These are phyloP conservation scores for Chiloscyllium punctatum DNA, from an alignment of 2,797 vertebrate genomes.

Conservation along the genomic window DNA sequence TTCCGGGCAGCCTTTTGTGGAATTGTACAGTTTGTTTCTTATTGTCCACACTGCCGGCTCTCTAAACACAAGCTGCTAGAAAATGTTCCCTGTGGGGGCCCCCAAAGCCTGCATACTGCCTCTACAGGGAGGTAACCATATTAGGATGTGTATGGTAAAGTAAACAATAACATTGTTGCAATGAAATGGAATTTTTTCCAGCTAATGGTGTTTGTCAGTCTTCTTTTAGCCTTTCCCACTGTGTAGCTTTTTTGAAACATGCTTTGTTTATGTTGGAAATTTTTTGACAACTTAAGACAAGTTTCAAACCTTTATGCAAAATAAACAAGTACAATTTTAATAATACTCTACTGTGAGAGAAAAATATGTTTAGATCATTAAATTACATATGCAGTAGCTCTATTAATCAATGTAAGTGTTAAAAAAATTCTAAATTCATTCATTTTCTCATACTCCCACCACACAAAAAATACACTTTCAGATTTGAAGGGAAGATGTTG, in stretches of 20 bases:
- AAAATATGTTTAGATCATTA: background rate
- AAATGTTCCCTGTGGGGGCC: constrained; percentile 71
- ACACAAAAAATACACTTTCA: constrained; percentile 15
- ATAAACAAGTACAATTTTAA: constrained; percentile 8
- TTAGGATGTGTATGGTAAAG: constrained; percentile 92
- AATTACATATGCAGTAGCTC: background rate
- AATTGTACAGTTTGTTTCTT: constrained; percentile 85
- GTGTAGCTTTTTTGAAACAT: constrained; percentile 58
- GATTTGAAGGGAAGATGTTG: background rate
- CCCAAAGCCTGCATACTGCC: constrained; percentile 60
- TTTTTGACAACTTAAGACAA: constrained; percentile 53
- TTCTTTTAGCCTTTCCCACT: constrained; percentile 63
- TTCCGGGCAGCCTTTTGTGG: constrained; percentile 67
- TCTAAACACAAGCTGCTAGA: constrained; percentile 65
- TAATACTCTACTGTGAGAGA: background rate
- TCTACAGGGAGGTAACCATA: constrained; percentile 88
- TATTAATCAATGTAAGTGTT: background rate
- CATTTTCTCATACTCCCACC: constrained; percentile 44
- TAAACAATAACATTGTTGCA: constrained; percentile 98
- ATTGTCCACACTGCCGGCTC: constrained; percentile 62
- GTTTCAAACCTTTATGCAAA: constrained; percentile 54
- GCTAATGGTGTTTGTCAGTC: constrained; percentile 84
- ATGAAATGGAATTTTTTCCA: constrained; percentile 77
- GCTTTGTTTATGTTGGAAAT: constrained; percentile 59
- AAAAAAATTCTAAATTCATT: constrained; percentile 37